Evolutionary conservation across 2,888 invertebrate genomes (phyloP).

Genomic region (Diaperis boleti): DNA sequence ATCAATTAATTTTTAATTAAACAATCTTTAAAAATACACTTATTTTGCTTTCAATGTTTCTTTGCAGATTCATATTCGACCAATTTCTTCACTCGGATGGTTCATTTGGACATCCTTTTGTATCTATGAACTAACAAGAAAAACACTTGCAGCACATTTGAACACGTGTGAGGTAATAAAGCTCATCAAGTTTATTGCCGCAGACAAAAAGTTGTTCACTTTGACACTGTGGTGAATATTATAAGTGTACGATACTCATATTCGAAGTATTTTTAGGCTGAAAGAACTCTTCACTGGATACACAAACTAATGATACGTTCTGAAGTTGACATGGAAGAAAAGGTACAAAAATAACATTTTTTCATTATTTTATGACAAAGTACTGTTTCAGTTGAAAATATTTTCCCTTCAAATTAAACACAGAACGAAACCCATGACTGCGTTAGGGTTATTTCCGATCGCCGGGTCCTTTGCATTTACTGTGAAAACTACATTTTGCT

Average conservation of each 20-base stretch:
- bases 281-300: slow-evolving; percentile 17
- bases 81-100: slow-evolving; percentile 39
- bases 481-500: slow-evolving; percentile 31
- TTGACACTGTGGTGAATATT: no score
- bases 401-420: slow-evolving; percentile 32
- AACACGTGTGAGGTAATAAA: slow-evolving; percentile 26
- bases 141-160: slow-evolving; percentile 30
- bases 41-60: no score
- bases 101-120: slow-evolving; percentile 29
- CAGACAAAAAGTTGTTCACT: no score
- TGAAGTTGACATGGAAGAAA: slow-evolving; percentile 22
- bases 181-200: no score
- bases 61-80: slow-evolving; percentile 27
- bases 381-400: slow-evolving; percentile 36
- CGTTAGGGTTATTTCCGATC: slow-evolving; percentile 30
- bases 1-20: no score
- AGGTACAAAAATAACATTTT: slow-evolving; percentile 6
- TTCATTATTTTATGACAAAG: not conserved
- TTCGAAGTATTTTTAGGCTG: slow-evolving; percentile 30
- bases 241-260: not conserved
- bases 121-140: slow-evolving; percentile 33
- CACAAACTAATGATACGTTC: slow-evolving; percentile 21
- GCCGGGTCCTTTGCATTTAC: slow-evolving; percentile 33
- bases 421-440: slow-evolving; percentile 16
- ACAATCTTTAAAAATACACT: no score